Conservation (phyloP, 2,113 vertebrate species). For the Pangasianodon gigas region DNA sequence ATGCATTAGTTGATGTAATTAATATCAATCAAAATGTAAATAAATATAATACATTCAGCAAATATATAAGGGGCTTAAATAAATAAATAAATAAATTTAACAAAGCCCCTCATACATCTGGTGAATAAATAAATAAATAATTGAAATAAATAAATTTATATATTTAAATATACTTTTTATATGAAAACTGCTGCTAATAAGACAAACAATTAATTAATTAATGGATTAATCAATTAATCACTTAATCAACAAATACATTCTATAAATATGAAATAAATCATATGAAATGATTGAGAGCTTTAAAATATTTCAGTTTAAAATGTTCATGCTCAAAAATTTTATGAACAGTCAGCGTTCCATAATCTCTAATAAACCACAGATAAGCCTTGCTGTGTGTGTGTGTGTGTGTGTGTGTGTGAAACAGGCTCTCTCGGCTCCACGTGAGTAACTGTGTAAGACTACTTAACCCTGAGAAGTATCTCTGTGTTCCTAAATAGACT, state of each 20-base stretch:
- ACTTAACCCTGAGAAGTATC: conserved; percentile 34
- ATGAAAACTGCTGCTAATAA: neutral
- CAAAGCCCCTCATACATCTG: no score
- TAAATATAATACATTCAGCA: neutral
- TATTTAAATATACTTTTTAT: no score
- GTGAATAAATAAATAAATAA: no score
- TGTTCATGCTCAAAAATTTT: neutral
- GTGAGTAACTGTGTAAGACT: conserved; percentile 8
- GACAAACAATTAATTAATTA: neutral
- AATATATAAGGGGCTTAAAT: neutral
- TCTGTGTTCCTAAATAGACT: conserved; percentile 15
- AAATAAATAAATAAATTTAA: no score
- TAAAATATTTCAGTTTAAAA: neutral
- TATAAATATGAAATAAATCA: neutral
- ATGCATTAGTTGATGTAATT: neutral
- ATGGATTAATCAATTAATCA: neutral
- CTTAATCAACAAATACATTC: neutral
- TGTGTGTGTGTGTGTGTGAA: neutral
- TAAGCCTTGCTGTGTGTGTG: neutral
- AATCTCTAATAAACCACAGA: neutral
- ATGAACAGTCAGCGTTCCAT: neutral
- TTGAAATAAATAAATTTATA: no score
- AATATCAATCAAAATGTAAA: neutral
- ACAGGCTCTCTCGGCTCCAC: neutral
- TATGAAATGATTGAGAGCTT: neutral